A percentile compares a stretch with the other conserved stretches of the same genome.
Evolutionary conservation across 2,888 invertebrate genomes (phyloP).

Genomic region (Notocelia uddmanniana): DNA sequence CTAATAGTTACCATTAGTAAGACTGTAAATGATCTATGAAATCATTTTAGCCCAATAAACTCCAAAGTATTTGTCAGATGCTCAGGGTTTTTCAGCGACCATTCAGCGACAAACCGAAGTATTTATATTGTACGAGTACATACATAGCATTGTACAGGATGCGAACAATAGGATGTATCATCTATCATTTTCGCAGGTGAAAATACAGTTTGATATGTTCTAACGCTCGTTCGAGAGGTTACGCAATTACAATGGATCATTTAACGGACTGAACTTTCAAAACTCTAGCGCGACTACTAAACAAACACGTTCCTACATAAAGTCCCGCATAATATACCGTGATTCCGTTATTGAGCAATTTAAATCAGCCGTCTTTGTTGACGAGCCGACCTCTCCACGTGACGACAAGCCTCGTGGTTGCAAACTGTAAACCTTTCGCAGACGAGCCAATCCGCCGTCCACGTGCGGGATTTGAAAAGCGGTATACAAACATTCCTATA

Average conservation of each 20-base stretch:
- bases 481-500: slow-evolving; percentile 12
- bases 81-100: too few relatives aligned
- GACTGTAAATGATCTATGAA: too few relatives aligned
- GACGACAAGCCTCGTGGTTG: slow-evolving; percentile 16
- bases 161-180: too few relatives aligned
- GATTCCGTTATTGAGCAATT: slow-evolving; percentile 1
- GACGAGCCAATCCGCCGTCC: background rate
- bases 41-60: too few relatives aligned
- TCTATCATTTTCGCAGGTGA: too few relatives aligned
- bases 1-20: too few relatives aligned
- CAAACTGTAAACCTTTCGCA: slow-evolving; percentile 1
- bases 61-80: too few relatives aligned
- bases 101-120: too few relatives aligned
- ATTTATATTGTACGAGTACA: too few relatives aligned
- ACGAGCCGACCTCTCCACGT: slow-evolving; percentile 22
- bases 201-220: too few relatives aligned
- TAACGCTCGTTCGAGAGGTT: too few relatives aligned
- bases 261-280: background rate
- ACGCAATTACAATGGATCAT: background rate
- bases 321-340: background rate
- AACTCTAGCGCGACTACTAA: background rate
- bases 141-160: too few relatives aligned
- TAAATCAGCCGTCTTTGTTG: slow-evolving; percentile 14
- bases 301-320: slow-evolving; percentile 19
- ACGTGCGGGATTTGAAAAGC: slow-evolving; percentile 10